Evolutionary conservation across 2,888 invertebrate genomes (phyloP).

Genomic region (Sarcophaga carnaria): DNA sequence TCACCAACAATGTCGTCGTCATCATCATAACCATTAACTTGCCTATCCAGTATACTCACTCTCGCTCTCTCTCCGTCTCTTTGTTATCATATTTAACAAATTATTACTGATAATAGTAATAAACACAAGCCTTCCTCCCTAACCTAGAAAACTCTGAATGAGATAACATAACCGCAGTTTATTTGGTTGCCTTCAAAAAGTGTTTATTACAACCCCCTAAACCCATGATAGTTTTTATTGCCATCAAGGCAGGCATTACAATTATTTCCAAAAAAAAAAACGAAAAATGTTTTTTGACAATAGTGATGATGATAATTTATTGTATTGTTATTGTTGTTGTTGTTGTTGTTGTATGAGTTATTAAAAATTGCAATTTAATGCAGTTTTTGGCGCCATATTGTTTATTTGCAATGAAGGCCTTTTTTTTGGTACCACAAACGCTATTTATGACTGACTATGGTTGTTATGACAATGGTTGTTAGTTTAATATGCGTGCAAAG

Average conservation of each 20-base stretch:
- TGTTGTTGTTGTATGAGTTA: not conserved
- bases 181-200: not conserved
- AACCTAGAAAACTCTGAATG: not conserved
- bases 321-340: not conserved
- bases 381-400: constrained; percentile 50
- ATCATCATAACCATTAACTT: no score
- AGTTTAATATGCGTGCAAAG: constrained; percentile 38
- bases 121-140: not conserved
- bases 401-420: not conserved
- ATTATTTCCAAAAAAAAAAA: no score
- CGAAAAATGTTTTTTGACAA: constrained; percentile 1
- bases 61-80: no score
- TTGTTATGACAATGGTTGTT: not conserved
- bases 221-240: constrained; percentile 35
- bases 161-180: constrained; percentile 30
- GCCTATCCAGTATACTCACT: no score
- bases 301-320: constrained; percentile 35
- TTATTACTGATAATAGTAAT: constrained; percentile 14
- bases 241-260: no score
- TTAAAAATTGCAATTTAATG: constrained; percentile 49
- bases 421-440: not conserved
- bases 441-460: not conserved
- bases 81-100: constrained; percentile 54
- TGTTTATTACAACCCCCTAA: not conserved
- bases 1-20: no score